These are phyloP conservation scores for Steatornis caripensis DNA, from an alignment of 2,113 vertebrate genomes.

Conservation along the genomic window DNA sequence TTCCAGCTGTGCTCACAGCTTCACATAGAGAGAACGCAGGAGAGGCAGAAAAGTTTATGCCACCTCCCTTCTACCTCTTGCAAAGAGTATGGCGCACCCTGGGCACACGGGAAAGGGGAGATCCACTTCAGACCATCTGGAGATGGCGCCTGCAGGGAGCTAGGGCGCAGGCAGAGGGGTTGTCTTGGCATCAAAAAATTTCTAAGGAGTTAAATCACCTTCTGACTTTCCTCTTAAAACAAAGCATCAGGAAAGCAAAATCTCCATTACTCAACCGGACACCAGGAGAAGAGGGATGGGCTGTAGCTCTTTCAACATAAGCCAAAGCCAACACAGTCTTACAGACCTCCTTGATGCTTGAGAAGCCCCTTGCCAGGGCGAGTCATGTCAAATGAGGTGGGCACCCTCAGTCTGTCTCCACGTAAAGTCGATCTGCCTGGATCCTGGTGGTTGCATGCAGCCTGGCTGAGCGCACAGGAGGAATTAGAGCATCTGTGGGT, in stretches of 20 bases:
- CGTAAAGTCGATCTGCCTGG: background rate
- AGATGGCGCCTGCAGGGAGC: background rate
- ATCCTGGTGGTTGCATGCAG: background rate
- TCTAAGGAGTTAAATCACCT: background rate
- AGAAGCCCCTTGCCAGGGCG: background rate
- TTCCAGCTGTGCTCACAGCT: conserved; percentile 7
- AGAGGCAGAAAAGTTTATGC: background rate
- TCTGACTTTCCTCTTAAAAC: background rate
- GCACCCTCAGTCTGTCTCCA: accelerated
- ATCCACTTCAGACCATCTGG: background rate
- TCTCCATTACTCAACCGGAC: background rate
- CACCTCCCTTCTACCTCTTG: background rate
- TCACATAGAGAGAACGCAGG: background rate
- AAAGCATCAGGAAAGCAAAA: background rate
- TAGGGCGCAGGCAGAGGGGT: background rate
- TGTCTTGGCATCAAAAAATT: background rate
- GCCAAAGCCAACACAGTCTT: background rate
- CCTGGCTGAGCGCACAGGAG: background rate
- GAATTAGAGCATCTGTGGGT: background rate
- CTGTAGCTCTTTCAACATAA: background rate
- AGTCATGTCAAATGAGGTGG: background rate
- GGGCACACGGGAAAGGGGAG: background rate
- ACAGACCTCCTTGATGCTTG: background rate
- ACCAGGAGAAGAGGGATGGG: background rate
- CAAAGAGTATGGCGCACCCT: background rate